These are phyloP conservation scores for Eulemur rufifrons DNA, from an alignment of 2,113 vertebrate species.

Conservation along the genomic window DNA sequence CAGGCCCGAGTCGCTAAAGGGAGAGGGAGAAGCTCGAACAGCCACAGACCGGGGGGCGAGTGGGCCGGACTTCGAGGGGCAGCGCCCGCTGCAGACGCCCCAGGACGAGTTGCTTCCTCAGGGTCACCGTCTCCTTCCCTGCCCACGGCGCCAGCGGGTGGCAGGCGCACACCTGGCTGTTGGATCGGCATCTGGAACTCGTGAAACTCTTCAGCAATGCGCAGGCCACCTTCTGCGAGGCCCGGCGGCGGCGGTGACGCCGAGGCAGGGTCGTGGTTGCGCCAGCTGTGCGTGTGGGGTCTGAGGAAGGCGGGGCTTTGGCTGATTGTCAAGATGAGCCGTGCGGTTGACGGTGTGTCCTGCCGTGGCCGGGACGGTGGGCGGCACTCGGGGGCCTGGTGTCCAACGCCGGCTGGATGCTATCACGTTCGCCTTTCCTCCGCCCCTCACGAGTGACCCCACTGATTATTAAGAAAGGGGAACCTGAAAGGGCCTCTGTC, in stretches of 20 bases:
- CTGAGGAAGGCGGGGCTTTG: conserved; percentile 51
- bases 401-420: fast-evolving
- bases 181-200: conserved; percentile 61
- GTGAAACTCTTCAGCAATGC: conserved; percentile 65
- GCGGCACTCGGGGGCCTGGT: fast-evolving
- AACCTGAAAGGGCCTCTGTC: fast-evolving
- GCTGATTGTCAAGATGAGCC: not conserved
- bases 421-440: not conserved
- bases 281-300: conserved; percentile 56
- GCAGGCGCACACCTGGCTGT: not conserved
- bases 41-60: conserved; percentile 8
- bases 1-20: not conserved
- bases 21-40: not conserved
- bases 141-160: not conserved
- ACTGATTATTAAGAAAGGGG: fast-evolving
- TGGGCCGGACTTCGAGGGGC: fast-evolving
- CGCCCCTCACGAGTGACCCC: not conserved
- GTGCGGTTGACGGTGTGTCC: not conserved
- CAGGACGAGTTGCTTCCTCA: conserved; percentile 41
- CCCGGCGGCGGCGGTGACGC: conserved; percentile 57
- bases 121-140: not conserved
- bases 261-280: conserved; percentile 75
- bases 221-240: conserved; percentile 67
- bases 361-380: not conserved
- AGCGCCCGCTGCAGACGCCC: conserved; percentile 8